These are phyloP conservation scores for Polylopha cassiicola DNA, from an alignment of 2,888 invertebrate genomes.

Conservation along the genomic window DNA sequence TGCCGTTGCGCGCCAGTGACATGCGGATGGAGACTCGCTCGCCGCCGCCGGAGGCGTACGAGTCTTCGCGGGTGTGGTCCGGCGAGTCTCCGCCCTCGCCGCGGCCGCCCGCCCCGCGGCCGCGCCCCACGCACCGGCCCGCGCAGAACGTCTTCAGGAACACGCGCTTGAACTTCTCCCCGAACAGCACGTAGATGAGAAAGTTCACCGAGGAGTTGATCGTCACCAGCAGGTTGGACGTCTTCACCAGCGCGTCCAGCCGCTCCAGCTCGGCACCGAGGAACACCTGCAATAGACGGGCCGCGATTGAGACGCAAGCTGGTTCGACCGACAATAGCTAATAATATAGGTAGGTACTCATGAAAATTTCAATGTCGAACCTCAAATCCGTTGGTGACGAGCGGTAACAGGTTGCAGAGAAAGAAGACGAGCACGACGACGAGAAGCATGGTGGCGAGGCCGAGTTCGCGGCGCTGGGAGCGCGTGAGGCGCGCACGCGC, in stretches of 20 bases:
- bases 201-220: conserved; percentile 99
- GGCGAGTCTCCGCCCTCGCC: conserved; percentile 80
- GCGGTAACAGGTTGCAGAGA: conserved; percentile 91
- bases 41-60: conserved; percentile 87
- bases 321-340: background rate
- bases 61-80: conserved; percentile 86
- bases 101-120: conserved; percentile 47
- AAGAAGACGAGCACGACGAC: conserved; percentile 97
- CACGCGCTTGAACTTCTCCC: conserved; percentile 95
- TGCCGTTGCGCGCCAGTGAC: conserved; percentile 61
- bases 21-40: conserved; percentile 82
- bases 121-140: conserved; percentile 68
- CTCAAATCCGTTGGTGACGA: conserved; percentile 91
- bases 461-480: conserved; percentile 93
- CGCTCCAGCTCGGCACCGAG: conserved; percentile 57
- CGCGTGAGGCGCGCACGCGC: conserved; percentile 94
- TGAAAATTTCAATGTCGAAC: conserved; percentile 42
- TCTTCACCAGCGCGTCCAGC: conserved; percentile 83
- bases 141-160: conserved; percentile 89
- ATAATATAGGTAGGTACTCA: background rate
- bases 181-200: conserved; percentile 98
- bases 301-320: no score
- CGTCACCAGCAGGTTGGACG: conserved; percentile 94
- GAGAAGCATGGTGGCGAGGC: conserved; percentile 95
- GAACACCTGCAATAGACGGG: conserved; percentile 84